Evolutionary conservation across 2,797 vertebrate species (phyloP), one percentile per base, ranked within the genome.

Genomic region (Alcedo atthis): DNA sequence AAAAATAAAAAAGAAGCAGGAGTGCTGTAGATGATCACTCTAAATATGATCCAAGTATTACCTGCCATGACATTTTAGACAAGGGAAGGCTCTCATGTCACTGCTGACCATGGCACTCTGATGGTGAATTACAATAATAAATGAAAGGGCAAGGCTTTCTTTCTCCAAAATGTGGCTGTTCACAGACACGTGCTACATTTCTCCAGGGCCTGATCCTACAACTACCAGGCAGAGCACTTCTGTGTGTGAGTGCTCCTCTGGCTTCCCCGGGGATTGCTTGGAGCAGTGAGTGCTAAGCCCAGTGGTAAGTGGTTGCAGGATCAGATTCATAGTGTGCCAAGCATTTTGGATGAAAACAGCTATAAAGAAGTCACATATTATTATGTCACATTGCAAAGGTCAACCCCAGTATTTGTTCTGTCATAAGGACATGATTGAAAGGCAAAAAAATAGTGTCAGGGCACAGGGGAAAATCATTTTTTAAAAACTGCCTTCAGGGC

Each of bases 341-440:
- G 67, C 30, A 32, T 81, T 93, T 77, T 32, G 91, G 94, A 96
- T 94, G 76, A 96, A 96, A 93, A 93, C 79, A 87, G 88, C 93
- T 92, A 95, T 92, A 92, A 94, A 95, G 92, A 93, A 95, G 79
- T 90, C 92, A 94, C 94, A 96, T 95, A 94, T 96, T 95, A 95
- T 94, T 94, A 94, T 95, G 93, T 96, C 93, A 95, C 92, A 85
- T 73, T 87, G 95, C 83, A 96, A 94, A 96, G 93, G 93, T 96
- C 90, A 94, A 15, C 48, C 40, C 63, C 63, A 76, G 90, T 94
- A 94, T 95, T 96, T 96, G 90, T 94, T 90, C 93, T 94, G 96
- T 92, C 92, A 89, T 26, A 59, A 85, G 92, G 92, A 93, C 79
- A 81, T 94, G 88, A 96, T 85, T 94, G 93, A 95, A 94, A 96